Conservation (phyloP, 2,797 vertebrate genomes). For the Rachycentron canadum region DNA sequence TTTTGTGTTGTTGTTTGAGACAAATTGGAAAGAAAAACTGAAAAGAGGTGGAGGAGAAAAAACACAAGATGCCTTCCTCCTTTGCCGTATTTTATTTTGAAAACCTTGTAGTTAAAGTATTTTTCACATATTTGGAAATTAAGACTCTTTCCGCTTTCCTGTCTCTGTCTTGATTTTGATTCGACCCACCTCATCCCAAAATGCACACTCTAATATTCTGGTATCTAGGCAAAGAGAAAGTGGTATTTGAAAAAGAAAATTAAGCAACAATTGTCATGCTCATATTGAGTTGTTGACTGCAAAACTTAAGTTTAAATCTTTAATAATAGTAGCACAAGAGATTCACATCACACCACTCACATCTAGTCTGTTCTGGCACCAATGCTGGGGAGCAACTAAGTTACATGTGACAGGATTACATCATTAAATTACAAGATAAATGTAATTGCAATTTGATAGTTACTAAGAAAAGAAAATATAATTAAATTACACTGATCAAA, state of each 20-base stretch:
- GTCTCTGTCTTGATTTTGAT: not conserved
- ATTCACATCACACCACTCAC: not conserved
- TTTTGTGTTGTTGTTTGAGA: conserved; percentile 4
- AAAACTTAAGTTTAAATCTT: not conserved
- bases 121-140: conserved; percentile 3
- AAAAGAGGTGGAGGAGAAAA: not conserved
- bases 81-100: conserved; percentile 12
- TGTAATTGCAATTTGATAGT: too few species aligned
- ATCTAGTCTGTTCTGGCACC: not conserved
- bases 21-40: not conserved
- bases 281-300: conserved; percentile 38
- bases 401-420: not conserved
- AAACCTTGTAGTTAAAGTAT: conserved; percentile 14
- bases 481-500: too few species aligned
- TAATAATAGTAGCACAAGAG: not conserved
- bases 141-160: not conserved
- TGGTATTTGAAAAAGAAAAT: conserved; percentile 9
- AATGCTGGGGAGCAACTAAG: not conserved
- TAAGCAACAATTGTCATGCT: not conserved
- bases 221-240: conserved; percentile 6
- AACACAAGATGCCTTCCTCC: not conserved
- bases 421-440: too few species aligned
- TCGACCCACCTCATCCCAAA: not conserved
- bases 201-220: not conserved
- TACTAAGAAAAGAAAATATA: too few species aligned